A percentile compares a stretch with the other conserved stretches of the same genome.
These are phyloP conservation scores for Tarsius wallacei DNA, from an alignment of 2,797 vertebrate genomes.

Conservation along the genomic window DNA sequence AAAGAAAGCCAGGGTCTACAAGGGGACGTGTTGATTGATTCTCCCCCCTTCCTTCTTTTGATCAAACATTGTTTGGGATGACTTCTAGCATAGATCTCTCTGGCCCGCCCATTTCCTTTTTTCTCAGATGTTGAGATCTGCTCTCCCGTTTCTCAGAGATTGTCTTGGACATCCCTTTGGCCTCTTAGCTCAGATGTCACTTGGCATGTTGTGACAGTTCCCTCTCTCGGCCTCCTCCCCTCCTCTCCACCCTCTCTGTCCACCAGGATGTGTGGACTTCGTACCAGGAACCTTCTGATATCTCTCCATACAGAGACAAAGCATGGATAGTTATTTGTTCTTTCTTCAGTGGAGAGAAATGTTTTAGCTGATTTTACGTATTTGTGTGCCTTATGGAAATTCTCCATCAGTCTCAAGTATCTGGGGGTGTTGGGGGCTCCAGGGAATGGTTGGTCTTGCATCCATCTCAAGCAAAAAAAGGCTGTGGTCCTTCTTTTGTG, in stretches of 20 bases:
- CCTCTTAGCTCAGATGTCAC: not conserved
- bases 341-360: conserved; percentile 60
- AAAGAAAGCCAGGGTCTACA: conserved; percentile 36
- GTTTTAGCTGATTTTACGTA: conserved; percentile 57
- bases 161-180: not conserved
- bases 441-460: conserved; percentile 74
- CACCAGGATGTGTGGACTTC: not conserved
- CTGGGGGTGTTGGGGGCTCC: conserved; percentile 49
- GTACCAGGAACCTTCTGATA: conserved; percentile 19
- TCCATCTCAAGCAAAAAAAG: conserved; percentile 71
- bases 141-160: not conserved
- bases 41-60: not conserved
- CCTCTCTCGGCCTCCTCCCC: no score
- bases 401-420: conserved; percentile 70
- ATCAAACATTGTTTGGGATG: not conserved
- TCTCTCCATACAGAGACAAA: conserved; percentile 28
- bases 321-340: conserved; percentile 71
- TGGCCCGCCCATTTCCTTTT: no score
- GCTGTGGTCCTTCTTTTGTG: conserved; percentile 75
- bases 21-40: not conserved
- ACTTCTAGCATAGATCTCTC: not conserved
- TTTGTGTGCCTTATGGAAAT: conserved; percentile 70
- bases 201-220: not conserved
- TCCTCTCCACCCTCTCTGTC: rapidly evolving
- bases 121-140: not conserved